These are phyloP conservation scores for Leucoraja erinaceus DNA, from an alignment of 2,113 vertebrate species.

Conservation along the genomic window DNA sequence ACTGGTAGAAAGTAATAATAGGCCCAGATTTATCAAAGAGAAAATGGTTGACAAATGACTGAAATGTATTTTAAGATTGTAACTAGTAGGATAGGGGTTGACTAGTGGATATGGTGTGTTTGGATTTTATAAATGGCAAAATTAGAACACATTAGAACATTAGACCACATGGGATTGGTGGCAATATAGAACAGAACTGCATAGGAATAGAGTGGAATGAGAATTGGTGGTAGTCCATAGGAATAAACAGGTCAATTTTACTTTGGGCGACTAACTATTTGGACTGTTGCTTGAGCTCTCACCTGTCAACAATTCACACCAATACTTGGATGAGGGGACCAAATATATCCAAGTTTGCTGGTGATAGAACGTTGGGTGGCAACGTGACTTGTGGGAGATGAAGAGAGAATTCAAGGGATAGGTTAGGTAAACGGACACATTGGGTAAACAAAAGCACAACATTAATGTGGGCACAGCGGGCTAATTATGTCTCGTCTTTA, in stretches of 20 bases:
- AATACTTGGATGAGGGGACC: neutral
- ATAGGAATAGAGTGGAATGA: neutral
- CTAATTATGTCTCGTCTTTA: neutral
- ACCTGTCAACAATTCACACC: neutral
- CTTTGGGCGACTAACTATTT: too few species aligned
- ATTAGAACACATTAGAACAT: neutral
- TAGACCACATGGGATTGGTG: neutral
- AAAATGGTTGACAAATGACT: too few species aligned
- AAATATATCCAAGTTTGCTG: neutral
- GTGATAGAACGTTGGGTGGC: neutral
- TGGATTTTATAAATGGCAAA: too few species aligned
- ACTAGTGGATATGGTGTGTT: too few species aligned
- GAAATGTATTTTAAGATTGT: too few species aligned
- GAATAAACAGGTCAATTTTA: neutral
- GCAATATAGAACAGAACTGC: neutral
- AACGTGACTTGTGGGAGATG: neutral
- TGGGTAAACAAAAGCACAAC: neutral
- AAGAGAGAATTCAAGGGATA: neutral
- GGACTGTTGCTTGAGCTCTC: too few species aligned
- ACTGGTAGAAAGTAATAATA: too few species aligned
- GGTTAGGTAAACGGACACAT: neutral
- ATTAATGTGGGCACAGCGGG: neutral
- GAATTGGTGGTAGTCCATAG: neutral
- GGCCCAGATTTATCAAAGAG: too few species aligned
- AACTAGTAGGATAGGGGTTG: too few species aligned